Percentiles rank a stretch among this genome's conserved stretches.
Evolutionary conservation across 2,888 invertebrate species (phyloP).

Genomic region (Endomychus coccineus): DNA sequence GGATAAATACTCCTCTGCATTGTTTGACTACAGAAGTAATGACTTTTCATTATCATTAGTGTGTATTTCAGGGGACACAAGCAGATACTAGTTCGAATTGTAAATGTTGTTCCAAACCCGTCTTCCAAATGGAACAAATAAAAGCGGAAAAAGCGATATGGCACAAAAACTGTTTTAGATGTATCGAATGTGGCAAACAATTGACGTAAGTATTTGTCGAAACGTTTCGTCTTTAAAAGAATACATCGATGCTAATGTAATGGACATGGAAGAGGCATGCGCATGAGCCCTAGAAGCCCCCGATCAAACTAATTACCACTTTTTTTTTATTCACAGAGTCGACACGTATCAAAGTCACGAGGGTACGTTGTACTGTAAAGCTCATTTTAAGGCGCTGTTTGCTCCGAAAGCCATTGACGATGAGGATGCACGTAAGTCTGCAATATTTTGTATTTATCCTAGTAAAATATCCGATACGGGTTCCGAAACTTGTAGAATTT

Average conservation of each 20-base stretch:
- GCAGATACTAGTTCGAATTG: conserved; percentile 58
- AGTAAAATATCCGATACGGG: no score
- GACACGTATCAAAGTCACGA: conserved; percentile 91
- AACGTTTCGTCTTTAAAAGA: no score
- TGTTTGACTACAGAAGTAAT: no score
- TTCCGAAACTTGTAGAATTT: no score
- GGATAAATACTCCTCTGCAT: no score
- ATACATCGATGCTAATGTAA: no score
- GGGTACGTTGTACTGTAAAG: conserved; percentile 83
- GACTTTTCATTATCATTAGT: no score
- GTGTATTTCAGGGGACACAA: conserved; percentile 41
- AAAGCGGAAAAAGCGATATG: conserved; percentile 86
- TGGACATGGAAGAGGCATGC: no score
- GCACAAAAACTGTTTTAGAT: conserved; percentile 94
- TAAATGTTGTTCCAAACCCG: conserved; percentile 78
- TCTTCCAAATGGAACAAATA: conserved; percentile 94
- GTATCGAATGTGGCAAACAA: conserved; percentile 85
- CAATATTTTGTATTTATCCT: no score
- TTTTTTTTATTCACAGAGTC: conserved; percentile 53
- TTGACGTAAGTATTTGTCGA: conserved; percentile 61
- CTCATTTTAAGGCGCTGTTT: conserved; percentile 88
- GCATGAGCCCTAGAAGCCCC: no score
- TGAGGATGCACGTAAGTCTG: conserved; percentile 50
- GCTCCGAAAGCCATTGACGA: conserved; percentile 81
- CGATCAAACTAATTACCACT: not conserved